phyloP scores from a whole-genome alignment of 2,797 vertebrate genomes.

The Petrocephalus sullivani region DNA sequence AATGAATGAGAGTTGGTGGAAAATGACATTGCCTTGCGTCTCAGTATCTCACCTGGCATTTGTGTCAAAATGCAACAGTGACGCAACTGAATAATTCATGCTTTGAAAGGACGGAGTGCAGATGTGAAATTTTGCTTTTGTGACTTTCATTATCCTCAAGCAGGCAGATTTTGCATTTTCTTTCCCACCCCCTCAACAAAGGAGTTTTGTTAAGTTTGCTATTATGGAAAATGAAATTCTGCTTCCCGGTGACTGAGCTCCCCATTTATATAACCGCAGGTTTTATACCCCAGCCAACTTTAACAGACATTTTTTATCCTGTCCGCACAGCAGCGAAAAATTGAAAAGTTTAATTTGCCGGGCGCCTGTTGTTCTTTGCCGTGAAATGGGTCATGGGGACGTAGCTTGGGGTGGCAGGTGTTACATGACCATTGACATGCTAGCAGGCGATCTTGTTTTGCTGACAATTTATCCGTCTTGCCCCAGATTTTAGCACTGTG shows the following conservation, averaged over 20 bases:
- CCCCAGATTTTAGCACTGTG: background rate
- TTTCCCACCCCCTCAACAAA: background rate
- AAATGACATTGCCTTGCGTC: background rate
- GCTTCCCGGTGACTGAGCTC: background rate
- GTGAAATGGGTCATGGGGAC: background rate
- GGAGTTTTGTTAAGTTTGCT: background rate
- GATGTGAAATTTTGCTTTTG: background rate
- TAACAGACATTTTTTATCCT: background rate
- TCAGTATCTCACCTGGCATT: background rate
- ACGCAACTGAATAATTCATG: background rate
- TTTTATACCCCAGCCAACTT: background rate
- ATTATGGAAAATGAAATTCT: constrained; percentile 15
- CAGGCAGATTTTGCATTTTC: background rate
- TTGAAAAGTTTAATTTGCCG: constrained; percentile 7
- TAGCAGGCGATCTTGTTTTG: background rate
- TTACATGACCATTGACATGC: background rate
- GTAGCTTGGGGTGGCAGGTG: background rate
- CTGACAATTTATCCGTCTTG: background rate
- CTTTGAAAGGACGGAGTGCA: background rate
- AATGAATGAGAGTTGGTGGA: background rate
- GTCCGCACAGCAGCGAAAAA: background rate
- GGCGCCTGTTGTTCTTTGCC: background rate
- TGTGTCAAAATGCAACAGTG: background rate
- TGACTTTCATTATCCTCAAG: background rate
- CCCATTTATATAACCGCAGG: background rate